Evolutionary conservation across 2,888 invertebrate genomes (phyloP).

Genomic region (Leptopilina syphax): DNA sequence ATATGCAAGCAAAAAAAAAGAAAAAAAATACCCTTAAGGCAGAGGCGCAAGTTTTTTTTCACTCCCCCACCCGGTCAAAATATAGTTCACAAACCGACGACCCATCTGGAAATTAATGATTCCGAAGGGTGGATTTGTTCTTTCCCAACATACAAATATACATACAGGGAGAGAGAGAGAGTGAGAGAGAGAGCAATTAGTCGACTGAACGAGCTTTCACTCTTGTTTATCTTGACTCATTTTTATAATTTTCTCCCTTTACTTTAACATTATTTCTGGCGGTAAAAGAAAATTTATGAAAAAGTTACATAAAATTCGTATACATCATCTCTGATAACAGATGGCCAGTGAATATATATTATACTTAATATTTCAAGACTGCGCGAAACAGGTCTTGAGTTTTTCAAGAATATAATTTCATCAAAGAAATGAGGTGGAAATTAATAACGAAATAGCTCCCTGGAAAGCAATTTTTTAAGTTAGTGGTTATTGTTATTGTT

Average conservation of each 20-base stretch:
- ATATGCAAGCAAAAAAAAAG: slow-evolving; percentile 34
- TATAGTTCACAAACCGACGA: slow-evolving; percentile 4
- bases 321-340: slow-evolving; percentile 6
- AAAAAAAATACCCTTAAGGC: slow-evolving; percentile 44
- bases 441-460: slow-evolving; percentile 13
- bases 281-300: neutral
- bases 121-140: slow-evolving; percentile 37
- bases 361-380: slow-evolving; percentile 9
- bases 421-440: slow-evolving; percentile 29
- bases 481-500: neutral
- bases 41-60: neutral
- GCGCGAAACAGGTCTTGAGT: slow-evolving; percentile 37
- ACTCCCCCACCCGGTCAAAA: neutral
- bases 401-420: slow-evolving; percentile 39
- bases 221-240: slow-evolving; percentile 29
- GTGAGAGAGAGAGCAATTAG: neutral
- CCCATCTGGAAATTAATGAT: slow-evolving; percentile 40
- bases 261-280: neutral
- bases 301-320: slow-evolving; percentile 4
- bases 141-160: neutral
- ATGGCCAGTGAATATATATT: slow-evolving; percentile 9
- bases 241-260: slow-evolving; percentile 12
- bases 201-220: slow-evolving; percentile 3
- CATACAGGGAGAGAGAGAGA: neutral
- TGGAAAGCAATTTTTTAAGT: neutral